phyloP scores from a whole-genome alignment of 2,113 vertebrate species.

The pig (Sus scrofa) region T2T-Sscrofa CM000826.6:62404501-62405000 shows the following conservation, averaged over 20 bases:
- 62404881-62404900: background rate
- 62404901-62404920: background rate
- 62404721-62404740: background rate
- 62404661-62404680: background rate
- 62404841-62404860: background rate
- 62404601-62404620: background rate
- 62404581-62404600: background rate
- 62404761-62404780: background rate
- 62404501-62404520: background rate
- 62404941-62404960: background rate
- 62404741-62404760: background rate
- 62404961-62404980: background rate
- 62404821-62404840: background rate
- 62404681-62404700: background rate
- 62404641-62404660: background rate
- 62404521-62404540: background rate
- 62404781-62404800: background rate
- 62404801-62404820: background rate
- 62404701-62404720: background rate
- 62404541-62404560: background rate
- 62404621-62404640: background rate
- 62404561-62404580: background rate
- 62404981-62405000: background rate
- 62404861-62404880: background rate
- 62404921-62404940: accelerated